Conservation (phyloP, 2,113 vertebrate genomes). For the Hippocampus abdominalis region DNA sequence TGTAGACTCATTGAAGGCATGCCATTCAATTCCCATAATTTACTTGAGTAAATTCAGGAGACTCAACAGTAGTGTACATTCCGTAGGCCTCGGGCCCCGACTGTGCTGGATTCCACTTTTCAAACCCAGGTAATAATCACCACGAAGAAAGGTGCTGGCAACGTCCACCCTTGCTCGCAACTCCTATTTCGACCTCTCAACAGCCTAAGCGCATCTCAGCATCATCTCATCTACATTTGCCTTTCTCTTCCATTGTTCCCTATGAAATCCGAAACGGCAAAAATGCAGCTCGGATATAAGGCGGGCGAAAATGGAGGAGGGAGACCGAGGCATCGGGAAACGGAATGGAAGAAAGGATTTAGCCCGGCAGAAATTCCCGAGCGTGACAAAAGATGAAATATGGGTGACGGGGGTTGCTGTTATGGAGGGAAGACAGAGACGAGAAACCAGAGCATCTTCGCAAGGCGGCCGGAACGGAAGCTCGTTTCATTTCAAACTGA, state of each 20-base stretch:
- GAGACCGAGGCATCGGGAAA: constrained; percentile 19
- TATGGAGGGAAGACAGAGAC: constrained; percentile 1
- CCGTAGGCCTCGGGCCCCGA: background rate
- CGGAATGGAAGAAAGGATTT: constrained; percentile 23
- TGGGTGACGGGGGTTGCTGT: constrained; percentile 4
- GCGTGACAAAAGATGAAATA: constrained; percentile 23
- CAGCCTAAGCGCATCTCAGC: constrained; percentile 25
- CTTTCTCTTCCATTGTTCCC: constrained; percentile 27
- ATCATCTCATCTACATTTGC: constrained; percentile 30
- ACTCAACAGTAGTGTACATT: background rate
- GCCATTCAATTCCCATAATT: too few species aligned
- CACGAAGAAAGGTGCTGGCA: constrained; percentile 47
- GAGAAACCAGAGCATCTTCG: constrained; percentile 23
- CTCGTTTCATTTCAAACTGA: background rate
- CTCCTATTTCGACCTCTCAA: constrained; percentile 16
- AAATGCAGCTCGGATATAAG: constrained; percentile 14
- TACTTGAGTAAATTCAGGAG: too few species aligned
- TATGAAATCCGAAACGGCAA: constrained; percentile 26
- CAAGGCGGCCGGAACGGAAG: background rate
- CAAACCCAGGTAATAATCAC: constrained; percentile 20
- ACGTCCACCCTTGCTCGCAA: constrained; percentile 31
- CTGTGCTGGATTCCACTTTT: constrained; percentile 29
- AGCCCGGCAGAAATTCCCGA: constrained; percentile 23
- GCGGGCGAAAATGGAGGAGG: constrained; percentile 16
- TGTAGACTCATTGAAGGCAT: too few species aligned